phyloP scores from a whole-genome alignment of 2,113 vertebrate species.

The Gavia stellata region DNA sequence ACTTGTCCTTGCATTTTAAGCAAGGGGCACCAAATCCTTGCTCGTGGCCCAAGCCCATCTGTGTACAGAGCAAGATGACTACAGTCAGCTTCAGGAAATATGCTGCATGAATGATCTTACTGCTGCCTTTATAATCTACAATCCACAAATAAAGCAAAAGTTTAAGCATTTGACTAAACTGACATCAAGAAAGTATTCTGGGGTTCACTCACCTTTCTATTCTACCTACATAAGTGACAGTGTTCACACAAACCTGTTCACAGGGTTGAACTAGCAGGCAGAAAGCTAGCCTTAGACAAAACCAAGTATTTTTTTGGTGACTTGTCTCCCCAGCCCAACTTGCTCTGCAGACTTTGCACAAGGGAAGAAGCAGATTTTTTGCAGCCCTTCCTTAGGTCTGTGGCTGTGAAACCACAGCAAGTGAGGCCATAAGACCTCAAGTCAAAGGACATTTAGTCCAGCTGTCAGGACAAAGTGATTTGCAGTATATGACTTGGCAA shows the following conservation, averaged over 20 bases:
- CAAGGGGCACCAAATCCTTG: slow-evolving; percentile 92
- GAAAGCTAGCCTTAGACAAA: neutral
- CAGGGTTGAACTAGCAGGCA: neutral
- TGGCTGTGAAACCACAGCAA: neutral
- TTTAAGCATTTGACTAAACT: neutral
- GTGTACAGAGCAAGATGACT: slow-evolving; percentile 20
- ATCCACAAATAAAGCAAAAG: neutral
- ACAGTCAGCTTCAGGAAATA: neutral
- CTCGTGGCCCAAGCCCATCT: slow-evolving; percentile 96
- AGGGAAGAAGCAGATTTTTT: neutral
- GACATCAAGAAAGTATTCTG: neutral
- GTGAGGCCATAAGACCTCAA: neutral
- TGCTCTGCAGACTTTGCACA: neutral
- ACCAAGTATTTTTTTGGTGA: neutral
- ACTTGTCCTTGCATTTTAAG: slow-evolving; percentile 96
- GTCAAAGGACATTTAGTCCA: neutral
- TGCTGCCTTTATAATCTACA: neutral
- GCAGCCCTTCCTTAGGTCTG: neutral
- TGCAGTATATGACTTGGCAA: neutral
- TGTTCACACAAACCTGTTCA: neutral
- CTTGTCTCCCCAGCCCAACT: neutral
- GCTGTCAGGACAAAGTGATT: neutral
- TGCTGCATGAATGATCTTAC: neutral
- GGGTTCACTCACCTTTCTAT: neutral
- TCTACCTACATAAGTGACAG: neutral